Evolutionary conservation across 2,113 vertebrate genomes (phyloP).

Genomic region (Protomyctophum bolini): DNA sequence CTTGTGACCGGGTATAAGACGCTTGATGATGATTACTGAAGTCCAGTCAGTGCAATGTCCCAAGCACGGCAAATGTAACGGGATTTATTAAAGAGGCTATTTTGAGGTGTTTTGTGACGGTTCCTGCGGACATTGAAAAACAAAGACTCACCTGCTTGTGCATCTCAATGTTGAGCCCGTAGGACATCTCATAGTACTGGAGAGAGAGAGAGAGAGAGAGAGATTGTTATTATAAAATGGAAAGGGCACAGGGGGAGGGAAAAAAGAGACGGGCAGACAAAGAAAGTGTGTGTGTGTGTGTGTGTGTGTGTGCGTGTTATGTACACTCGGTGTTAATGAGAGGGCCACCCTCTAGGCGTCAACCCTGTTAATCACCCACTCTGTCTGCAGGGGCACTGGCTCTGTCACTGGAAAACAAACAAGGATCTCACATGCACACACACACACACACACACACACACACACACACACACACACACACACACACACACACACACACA

Average conservation of each 20-base stretch:
- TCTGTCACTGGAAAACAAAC: constrained; percentile 72
- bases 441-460: constrained; percentile 8
- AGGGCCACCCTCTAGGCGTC: constrained; percentile 73
- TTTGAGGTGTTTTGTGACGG: too few species aligned
- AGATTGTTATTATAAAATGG: background rate
- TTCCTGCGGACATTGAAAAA: too few species aligned
- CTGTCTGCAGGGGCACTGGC: constrained; percentile 71
- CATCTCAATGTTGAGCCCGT: constrained; percentile 96
- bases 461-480: constrained; percentile 11
- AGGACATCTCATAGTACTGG: constrained; percentile 86
- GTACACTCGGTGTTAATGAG: constrained; percentile 72
- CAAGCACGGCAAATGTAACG: too few species aligned
- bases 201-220: background rate
- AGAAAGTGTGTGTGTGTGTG: constrained; percentile 30
- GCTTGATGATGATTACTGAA: too few species aligned
- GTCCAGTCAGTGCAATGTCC: too few species aligned
- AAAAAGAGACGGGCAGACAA: constrained; percentile 40
- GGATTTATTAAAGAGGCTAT: too few species aligned
- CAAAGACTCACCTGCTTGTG: constrained; percentile 86
- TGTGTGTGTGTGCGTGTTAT: constrained; percentile 28
- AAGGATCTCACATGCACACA: constrained; percentile 22
- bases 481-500: constrained; percentile 7
- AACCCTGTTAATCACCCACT: constrained; percentile 77
- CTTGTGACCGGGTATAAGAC: background rate
- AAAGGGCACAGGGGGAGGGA: constrained; percentile 11